A percentile compares a stretch with the other conserved stretches of the same genome.
Evolutionary conservation across 2,797 vertebrate genomes (phyloP).

Genomic region (Fundulus diaphanus): DNA sequence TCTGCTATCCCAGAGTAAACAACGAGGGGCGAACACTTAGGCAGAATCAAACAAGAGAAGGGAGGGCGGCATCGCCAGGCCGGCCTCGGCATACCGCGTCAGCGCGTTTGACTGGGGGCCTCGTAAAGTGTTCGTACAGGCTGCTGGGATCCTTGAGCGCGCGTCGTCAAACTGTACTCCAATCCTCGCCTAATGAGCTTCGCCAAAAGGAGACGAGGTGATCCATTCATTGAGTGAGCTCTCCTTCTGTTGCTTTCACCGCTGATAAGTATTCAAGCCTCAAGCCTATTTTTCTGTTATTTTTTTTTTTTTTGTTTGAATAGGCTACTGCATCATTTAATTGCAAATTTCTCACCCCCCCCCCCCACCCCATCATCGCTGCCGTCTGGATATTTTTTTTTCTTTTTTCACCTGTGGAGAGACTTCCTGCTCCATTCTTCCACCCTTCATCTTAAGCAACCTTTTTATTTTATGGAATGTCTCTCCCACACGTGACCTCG

Average conservation of each 20-base stretch:
- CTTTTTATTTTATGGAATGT: slow-evolving; percentile 38
- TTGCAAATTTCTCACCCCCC: too few species aligned
- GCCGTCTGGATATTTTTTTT: background rate
- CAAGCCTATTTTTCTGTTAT: background rate
- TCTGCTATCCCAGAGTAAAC: slow-evolving; percentile 23
- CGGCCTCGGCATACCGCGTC: slow-evolving; percentile 11
- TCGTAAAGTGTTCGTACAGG: slow-evolving; percentile 33
- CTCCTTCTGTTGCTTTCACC: slow-evolving; percentile 29
- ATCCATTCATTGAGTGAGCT: slow-evolving; percentile 51
- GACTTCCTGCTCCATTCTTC: slow-evolving; percentile 6
- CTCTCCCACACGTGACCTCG: slow-evolving; percentile 26
- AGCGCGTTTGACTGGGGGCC: slow-evolving; percentile 29
- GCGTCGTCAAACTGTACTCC: slow-evolving; percentile 42
- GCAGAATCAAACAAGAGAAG: slow-evolving; percentile 44
- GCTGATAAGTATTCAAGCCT: slow-evolving; percentile 1
- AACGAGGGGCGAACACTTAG: slow-evolving; percentile 39
- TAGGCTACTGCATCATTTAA: slow-evolving; percentile 21
- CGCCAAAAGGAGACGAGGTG: slow-evolving; percentile 32
- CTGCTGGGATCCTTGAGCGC: slow-evolving; percentile 45
- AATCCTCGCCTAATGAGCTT: slow-evolving; percentile 30
- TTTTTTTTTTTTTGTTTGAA: slow-evolving; percentile 31
- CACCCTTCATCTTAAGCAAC: slow-evolving; percentile 27
- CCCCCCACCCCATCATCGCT: background rate
- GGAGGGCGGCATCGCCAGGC: slow-evolving; percentile 27
- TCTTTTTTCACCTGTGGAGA: background rate